Evolutionary conservation across 1,140 invertebrate genomes (phyloP).

Genomic region (Vollenhovia emeryi): DNA sequence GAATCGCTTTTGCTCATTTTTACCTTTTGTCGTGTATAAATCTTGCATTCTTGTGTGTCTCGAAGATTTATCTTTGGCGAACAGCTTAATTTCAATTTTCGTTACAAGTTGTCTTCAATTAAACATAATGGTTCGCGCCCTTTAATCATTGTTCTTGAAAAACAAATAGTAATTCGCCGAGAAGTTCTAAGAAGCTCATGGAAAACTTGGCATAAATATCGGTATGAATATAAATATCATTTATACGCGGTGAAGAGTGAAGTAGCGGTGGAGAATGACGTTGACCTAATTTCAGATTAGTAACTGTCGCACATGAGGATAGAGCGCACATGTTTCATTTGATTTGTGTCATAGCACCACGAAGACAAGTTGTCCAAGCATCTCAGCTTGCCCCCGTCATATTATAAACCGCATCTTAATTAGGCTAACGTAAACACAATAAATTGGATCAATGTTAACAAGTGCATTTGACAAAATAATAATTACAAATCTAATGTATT

Average conservation of each 20-base stretch:
- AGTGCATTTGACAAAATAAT: neutral
- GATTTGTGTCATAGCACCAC: conserved; percentile 33
- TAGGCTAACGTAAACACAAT: neutral
- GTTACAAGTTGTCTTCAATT: neutral
- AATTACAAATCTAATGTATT: neutral
- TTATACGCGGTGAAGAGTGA: conserved; percentile 21
- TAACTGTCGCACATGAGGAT: conserved; percentile 45
- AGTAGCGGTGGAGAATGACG: conserved; percentile 32
- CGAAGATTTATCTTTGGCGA: neutral
- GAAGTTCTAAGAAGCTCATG: neutral
- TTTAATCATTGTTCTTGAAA: neutral
- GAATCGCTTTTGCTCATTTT: neutral
- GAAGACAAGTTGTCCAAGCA: conserved; percentile 36
- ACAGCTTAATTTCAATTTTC: neutral
- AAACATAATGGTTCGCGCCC: neutral
- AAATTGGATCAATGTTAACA: conserved; percentile 6
- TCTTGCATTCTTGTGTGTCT: neutral
- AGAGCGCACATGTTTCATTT: conserved; percentile 44
- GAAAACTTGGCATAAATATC: conserved; percentile 54
- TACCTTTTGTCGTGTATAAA: neutral
- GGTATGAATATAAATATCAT: conserved; percentile 46
- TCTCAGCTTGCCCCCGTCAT: neutral
- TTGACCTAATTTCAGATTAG: conserved; percentile 58
- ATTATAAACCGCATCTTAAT: conserved; percentile 29
- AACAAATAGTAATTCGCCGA: neutral